Conservation (phyloP, 2,797 vertebrate species). For the Pseudochirops corinnae region DNA sequence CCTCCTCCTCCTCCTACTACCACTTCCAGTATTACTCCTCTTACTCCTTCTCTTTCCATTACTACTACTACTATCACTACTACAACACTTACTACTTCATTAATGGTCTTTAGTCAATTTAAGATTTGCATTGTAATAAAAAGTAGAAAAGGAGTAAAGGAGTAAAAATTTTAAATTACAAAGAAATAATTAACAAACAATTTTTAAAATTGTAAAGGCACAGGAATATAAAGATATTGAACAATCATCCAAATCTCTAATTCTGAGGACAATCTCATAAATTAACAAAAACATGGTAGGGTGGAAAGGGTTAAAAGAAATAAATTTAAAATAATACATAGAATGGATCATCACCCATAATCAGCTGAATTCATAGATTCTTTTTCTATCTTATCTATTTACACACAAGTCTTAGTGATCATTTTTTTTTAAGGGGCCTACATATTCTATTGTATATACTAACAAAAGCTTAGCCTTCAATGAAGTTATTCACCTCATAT, state of each 20-base stretch:
- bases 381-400: background rate
- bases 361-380: background rate
- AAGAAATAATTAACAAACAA: background rate
- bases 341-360: background rate
- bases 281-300: background rate
- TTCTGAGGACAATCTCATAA: background rate
- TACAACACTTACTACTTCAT: background rate
- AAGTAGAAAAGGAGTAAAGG: background rate
- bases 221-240: background rate
- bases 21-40: too few relatives aligned
- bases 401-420: background rate
- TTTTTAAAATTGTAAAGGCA: background rate
- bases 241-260: background rate
- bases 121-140: background rate
- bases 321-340: background rate
- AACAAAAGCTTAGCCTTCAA: conserved; percentile 33
- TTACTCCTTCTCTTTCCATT: too few relatives aligned
- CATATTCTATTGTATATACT: background rate
- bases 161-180: background rate
- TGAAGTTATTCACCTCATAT: conserved; percentile 37
- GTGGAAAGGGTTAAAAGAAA: background rate
- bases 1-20: too few relatives aligned
- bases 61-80: background rate
- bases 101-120: background rate
- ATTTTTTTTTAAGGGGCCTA: background rate